A percentile compares a stretch with the other conserved stretches of the same genome.
Conservation (phyloP, 2,797 vertebrate species). For the Coluber constrictor region DNA sequence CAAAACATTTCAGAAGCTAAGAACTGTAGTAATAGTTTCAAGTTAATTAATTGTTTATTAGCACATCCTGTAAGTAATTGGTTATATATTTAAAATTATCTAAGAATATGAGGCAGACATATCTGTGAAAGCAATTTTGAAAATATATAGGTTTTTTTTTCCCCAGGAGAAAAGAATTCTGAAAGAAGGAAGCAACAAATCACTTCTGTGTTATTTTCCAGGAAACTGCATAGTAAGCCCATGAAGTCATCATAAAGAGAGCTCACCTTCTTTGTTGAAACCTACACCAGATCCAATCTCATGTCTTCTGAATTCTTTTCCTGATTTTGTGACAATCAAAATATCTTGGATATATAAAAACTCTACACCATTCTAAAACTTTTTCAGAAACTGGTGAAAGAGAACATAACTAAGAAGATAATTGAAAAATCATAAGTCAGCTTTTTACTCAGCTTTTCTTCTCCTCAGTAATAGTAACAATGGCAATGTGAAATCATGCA, state of each 20-base stretch:
- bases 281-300: neutral
- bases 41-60: neutral
- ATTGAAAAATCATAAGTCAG: neutral
- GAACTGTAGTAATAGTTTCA: neutral
- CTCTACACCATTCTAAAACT: neutral
- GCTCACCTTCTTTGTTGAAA: neutral
- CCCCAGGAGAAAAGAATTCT: neutral
- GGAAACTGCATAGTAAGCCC: neutral
- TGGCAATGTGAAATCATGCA: neutral
- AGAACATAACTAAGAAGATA: neutral
- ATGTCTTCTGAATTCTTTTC: neutral
- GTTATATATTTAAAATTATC: neutral
- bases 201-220: neutral
- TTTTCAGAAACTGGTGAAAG: neutral
- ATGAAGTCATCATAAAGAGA: neutral
- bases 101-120: neutral
- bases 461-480: neutral
- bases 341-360: neutral
- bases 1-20: neutral
- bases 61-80: neutral
- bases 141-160: neutral
- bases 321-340: neutral
- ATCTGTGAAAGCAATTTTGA: constrained; percentile 21
- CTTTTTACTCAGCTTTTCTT: neutral
- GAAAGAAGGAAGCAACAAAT: neutral